These are phyloP conservation scores for Trichechus manatus DNA, from an alignment of 2,113 vertebrate genomes.

Conservation along the genomic window DNA sequence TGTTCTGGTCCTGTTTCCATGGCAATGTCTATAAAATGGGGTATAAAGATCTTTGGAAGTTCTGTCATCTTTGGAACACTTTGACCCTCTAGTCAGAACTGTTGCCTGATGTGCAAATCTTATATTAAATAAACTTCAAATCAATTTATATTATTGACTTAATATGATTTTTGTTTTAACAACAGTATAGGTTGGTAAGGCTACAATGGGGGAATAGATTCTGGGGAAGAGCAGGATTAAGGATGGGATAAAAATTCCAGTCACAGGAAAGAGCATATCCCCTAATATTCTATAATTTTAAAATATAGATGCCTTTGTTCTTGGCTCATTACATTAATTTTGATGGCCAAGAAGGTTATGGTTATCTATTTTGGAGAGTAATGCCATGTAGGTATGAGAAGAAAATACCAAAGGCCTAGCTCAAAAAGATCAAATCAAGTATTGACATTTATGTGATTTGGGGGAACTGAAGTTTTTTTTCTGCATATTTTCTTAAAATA, in stretches of 20 bases:
- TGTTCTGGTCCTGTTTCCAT: not conserved
- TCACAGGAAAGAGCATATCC: not conserved
- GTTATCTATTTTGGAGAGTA: not conserved
- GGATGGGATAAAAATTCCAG: not conserved
- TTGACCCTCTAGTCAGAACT: not conserved
- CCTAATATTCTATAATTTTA: not conserved
- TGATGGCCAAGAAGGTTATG: not conserved
- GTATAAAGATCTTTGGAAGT: not conserved
- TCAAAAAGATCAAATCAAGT: not conserved
- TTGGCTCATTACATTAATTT: not conserved
- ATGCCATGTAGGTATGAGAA: not conserved
- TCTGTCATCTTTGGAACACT: not conserved
- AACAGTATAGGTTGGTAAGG: not conserved
- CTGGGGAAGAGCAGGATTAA: not conserved
- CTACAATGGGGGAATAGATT: too few species aligned
- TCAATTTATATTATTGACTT: not conserved
- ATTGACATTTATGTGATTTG: not conserved
- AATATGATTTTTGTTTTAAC: not conserved
- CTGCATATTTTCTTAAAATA: conserved; percentile 11
- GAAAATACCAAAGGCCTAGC: not conserved
- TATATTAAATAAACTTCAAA: not conserved
- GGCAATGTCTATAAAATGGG: not conserved
- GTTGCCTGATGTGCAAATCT: not conserved
- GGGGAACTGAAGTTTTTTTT: conserved; percentile 1
- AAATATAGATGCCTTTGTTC: not conserved